A percentile compares a stretch with the other conserved stretches of the same genome.
Evolutionary conservation across 2,113 vertebrate species (phyloP).

Genomic region (Chamaetylas fuelleborni): DNA sequence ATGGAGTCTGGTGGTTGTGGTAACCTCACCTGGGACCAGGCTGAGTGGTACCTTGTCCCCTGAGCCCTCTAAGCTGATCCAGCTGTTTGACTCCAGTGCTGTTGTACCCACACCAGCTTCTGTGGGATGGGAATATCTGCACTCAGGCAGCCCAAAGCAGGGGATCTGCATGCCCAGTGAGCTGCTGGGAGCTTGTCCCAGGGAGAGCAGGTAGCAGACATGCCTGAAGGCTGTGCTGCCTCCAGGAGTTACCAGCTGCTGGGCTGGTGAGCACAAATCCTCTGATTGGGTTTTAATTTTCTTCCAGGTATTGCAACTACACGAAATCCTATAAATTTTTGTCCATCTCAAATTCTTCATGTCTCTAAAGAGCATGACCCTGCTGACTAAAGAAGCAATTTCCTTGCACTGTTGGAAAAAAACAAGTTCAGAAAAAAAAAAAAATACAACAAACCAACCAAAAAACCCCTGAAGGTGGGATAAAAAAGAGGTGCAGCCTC

Average conservation of each 20-base stretch:
- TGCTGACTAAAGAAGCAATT: rapidly evolving
- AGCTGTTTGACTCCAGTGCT: not conserved
- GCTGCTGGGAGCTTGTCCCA: no score
- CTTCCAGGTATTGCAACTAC: not conserved
- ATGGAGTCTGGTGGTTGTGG: not conserved
- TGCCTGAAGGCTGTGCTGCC: no score
- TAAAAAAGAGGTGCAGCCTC: not conserved
- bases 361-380: not conserved
- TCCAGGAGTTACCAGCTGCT: no score
- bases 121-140: not conserved
- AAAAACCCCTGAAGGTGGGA: no score
- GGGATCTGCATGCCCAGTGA: no score
- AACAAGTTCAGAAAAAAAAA: not conserved
- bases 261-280: no score
- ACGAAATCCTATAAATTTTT: not conserved
- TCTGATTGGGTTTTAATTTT: not conserved
- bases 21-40: not conserved
- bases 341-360: not conserved
- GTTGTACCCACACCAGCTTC: not conserved
- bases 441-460: not conserved
- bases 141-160: not conserved
- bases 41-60: not conserved
- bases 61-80: not conserved
- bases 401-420: not conserved
- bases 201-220: no score